phyloP scores from a whole-genome alignment of 2,888 invertebrate species.

The Chrysolina oricalcia region DNA sequence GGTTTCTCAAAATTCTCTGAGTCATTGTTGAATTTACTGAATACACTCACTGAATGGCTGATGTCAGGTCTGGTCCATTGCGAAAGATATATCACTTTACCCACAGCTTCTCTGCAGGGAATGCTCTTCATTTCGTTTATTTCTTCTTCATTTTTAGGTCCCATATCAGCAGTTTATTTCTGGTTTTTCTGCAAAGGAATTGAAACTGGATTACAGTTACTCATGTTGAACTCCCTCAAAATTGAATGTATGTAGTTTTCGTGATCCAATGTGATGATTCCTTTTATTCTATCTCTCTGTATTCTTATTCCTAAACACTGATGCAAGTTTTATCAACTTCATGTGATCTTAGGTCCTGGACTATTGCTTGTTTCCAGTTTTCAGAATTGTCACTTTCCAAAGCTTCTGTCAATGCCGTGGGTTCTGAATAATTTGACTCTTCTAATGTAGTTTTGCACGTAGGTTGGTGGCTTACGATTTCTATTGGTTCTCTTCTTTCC shows the following conservation, averaged over 20 bases:
- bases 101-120: constrained; percentile 43
- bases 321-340: constrained; percentile 4
- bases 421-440: constrained; percentile 13
- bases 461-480: constrained; percentile 19
- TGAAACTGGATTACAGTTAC: constrained; percentile 26
- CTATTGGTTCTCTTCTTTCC: background rate
- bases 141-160: constrained; percentile 14
- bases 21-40: no score
- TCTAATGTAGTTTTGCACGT: constrained; percentile 20
- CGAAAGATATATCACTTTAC: constrained; percentile 4
- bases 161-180: constrained; percentile 27
- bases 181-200: constrained; percentile 22
- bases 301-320: no score
- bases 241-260: no score
- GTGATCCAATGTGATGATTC: no score
- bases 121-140: background rate
- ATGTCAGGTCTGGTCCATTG: no score
- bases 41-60: no score
- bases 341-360: constrained; percentile 12
- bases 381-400: no score
- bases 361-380: background rate
- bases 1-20: no score
- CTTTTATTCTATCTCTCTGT: no score
- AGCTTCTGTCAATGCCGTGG: constrained; percentile 1
- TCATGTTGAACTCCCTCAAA: no score